Evolutionary conservation across 2,888 invertebrate genomes (phyloP).

Genomic region (Drosophila maculinotata): DNA sequence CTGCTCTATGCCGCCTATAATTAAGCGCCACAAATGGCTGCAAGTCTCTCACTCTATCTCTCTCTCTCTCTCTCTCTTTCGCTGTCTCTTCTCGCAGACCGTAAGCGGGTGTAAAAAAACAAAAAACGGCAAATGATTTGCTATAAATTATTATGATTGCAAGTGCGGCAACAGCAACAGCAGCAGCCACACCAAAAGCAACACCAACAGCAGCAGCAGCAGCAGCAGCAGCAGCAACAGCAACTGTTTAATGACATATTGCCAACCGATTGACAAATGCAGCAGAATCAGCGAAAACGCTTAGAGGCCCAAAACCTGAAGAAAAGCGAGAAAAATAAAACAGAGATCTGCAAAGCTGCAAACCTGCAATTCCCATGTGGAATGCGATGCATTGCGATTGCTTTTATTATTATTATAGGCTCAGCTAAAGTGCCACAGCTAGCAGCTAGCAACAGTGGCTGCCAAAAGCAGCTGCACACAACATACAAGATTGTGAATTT

Average conservation of each 20-base stretch:
- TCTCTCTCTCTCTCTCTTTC: not conserved
- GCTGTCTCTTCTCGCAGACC: constrained; percentile 6
- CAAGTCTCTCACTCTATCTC: constrained; percentile 16
- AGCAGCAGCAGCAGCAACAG: constrained; percentile 57
- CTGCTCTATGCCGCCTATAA: constrained; percentile 45
- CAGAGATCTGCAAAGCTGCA: constrained; percentile 6
- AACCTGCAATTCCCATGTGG: constrained; percentile 26
- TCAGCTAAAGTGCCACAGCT: constrained; percentile 13
- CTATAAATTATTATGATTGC: constrained; percentile 84
- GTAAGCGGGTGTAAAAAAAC: constrained; percentile 60
- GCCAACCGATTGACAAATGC: constrained; percentile 73
- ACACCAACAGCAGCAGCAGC: constrained; percentile 15
- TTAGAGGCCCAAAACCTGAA: constrained; percentile 16
- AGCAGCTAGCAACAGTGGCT: constrained; percentile 3
- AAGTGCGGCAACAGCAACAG: constrained; percentile 35
- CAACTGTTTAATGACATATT: constrained; percentile 83
- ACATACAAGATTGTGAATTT: not conserved
- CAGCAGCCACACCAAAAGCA: constrained; percentile 12
- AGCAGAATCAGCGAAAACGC: constrained; percentile 50
- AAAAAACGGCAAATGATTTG: constrained; percentile 80
- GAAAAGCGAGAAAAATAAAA: not conserved
- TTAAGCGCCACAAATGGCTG: constrained; percentile 51
- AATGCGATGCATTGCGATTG: constrained; percentile 15
- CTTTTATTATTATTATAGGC: constrained; percentile 26
- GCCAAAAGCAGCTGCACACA: constrained; percentile 14